Evolutionary conservation across 2,113 vertebrate species (phyloP).

Genomic region (Microtus montanus): DNA sequence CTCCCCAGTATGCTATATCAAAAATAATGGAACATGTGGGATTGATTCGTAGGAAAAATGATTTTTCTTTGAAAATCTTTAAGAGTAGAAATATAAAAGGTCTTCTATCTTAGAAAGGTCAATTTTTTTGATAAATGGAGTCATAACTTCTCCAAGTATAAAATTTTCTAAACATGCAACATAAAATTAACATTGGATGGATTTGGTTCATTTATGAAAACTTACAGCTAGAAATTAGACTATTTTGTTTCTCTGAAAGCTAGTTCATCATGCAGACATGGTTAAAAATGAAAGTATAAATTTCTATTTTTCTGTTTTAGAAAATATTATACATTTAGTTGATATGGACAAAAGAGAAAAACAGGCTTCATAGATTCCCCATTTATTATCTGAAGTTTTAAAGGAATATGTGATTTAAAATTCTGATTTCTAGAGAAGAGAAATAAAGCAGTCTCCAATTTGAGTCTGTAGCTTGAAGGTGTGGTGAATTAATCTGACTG

Average conservation of each 20-base stretch:
- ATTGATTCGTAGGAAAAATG: background rate
- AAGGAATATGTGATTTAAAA: conserved; percentile 1
- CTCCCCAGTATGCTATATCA: background rate
- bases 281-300: conserved; percentile 2
- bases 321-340: background rate
- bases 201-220: conserved; percentile 32
- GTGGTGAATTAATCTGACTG: background rate
- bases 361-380: background rate
- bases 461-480: conserved; percentile 27
- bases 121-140: background rate
- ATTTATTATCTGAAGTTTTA: background rate
- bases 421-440: background rate
- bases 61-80: background rate
- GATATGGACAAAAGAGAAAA: background rate
- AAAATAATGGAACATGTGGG: conserved; percentile 8
- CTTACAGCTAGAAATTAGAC: background rate
- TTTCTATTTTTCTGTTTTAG: background rate
- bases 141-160: background rate
- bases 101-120: background rate
- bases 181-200: background rate
- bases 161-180: background rate
- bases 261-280: background rate
- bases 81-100: background rate
- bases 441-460: conserved; percentile 21
- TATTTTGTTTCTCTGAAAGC: conserved; percentile 18